Conservation (phyloP, 2,113 vertebrate genomes). For the Pseudopodoces humilis region DNA sequence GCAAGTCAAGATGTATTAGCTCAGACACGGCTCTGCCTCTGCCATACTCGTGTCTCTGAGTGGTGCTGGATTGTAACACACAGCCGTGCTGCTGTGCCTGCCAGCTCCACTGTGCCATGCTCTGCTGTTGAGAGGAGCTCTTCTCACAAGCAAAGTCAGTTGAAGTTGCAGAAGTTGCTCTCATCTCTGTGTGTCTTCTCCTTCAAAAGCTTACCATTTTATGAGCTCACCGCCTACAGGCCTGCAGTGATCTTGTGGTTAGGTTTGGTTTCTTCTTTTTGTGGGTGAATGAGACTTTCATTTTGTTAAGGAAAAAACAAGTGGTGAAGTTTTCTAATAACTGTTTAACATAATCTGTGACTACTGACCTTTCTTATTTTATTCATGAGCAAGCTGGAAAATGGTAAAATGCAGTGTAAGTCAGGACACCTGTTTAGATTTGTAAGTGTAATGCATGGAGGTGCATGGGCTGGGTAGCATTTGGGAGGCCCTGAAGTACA, state of each 20-base stretch:
- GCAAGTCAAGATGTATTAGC: background rate
- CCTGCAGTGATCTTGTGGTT: background rate
- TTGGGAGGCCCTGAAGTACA: background rate
- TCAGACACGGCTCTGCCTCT: background rate
- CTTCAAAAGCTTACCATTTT: background rate
- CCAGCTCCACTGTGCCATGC: background rate
- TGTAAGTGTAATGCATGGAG: rapidly evolving
- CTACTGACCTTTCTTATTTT: background rate
- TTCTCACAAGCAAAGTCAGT: background rate
- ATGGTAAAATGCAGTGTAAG: background rate
- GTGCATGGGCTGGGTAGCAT: background rate
- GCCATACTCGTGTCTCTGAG: rapidly evolving
- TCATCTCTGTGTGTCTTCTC: background rate
- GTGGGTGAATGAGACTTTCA: background rate
- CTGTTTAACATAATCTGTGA: background rate
- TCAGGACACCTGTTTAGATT: background rate
- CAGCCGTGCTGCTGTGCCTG: rapidly evolving
- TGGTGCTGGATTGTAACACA: rapidly evolving
- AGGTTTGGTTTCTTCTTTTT: background rate
- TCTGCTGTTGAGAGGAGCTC: background rate
- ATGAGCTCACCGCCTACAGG: background rate
- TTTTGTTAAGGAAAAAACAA: background rate
- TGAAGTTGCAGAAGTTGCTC: background rate
- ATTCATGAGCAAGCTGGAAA: background rate
- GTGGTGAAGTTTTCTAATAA: background rate